Percentiles rank a stretch among this genome's conserved stretches.
These are phyloP conservation scores for Echinometra lucunter DNA, from an alignment of 53 echinoderm and acorn worm species.

Conservation along the genomic window DNA sequence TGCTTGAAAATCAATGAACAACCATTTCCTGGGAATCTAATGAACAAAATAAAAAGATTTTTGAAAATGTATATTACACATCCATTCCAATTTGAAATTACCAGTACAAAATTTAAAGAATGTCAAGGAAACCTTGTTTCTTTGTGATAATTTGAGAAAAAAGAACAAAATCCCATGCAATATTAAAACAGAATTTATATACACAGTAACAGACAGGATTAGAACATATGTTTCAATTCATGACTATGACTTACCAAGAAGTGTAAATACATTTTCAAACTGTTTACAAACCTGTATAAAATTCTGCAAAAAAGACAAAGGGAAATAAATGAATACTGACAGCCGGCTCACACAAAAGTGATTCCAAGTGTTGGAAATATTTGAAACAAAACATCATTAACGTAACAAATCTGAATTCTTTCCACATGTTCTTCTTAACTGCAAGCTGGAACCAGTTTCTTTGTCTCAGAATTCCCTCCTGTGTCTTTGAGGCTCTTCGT, in stretches of 20 bases:
- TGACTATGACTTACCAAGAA: not conserved
- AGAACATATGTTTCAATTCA: not conserved
- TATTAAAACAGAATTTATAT: not conserved
- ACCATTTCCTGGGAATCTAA: not conserved
- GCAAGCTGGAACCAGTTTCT: not conserved
- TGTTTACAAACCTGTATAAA: not conserved
- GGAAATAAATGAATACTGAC: not conserved
- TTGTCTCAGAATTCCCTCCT: constrained; percentile 5
- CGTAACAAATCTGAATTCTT: not conserved
- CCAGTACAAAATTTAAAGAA: not conserved
- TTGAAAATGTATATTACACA: not conserved
- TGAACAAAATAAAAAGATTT: not conserved
- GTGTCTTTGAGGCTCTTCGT: not conserved
- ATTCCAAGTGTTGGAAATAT: not conserved
- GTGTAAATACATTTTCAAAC: not conserved
- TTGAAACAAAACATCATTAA: not conserved
- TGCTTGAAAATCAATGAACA: not conserved
- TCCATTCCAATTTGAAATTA: not conserved
- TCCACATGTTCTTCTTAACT: not conserved
- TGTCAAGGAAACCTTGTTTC: not conserved
- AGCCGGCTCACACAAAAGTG: not conserved
- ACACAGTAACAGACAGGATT: not conserved
- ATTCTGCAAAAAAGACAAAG: constrained; percentile 35
- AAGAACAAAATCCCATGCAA: not conserved
- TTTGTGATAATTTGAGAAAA: not conserved